Percentiles rank a stretch among this genome's conserved stretches.
phyloP scores from a whole-genome alignment of 2,113 vertebrate species.

The Eretmochelys imbricata region DNA sequence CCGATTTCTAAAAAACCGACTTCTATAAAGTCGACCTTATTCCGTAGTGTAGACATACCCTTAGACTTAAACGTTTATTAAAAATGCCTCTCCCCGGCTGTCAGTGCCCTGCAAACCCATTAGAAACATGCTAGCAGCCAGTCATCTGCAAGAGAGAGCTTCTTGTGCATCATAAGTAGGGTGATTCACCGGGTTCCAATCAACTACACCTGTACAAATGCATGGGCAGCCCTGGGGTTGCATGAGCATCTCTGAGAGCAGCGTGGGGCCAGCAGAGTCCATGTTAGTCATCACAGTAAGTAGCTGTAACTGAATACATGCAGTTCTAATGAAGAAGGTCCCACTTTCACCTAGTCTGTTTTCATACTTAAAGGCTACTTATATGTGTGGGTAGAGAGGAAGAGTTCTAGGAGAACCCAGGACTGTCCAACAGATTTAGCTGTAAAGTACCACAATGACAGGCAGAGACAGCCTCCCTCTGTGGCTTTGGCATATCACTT shows the following conservation, averaged over 20 bases:
- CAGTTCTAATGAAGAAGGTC: background rate
- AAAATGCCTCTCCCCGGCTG: background rate
- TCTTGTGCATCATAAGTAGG: background rate
- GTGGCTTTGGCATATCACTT: background rate
- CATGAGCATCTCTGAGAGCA: too few relatives aligned
- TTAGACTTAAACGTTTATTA: background rate
- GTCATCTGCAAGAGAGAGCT: background rate
- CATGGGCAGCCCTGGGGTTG: background rate
- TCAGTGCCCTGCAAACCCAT: background rate
- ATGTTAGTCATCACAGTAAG: background rate
- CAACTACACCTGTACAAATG: background rate
- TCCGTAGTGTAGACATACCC: too few relatives aligned
- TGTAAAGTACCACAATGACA: background rate
- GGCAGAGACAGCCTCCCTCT: background rate
- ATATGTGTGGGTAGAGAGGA: background rate
- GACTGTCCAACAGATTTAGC: background rate
- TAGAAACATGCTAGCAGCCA: background rate
- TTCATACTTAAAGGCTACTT: background rate
- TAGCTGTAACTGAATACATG: background rate
- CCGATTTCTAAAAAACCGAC: too few relatives aligned
- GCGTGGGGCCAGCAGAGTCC: background rate
- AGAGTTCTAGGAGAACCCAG: background rate
- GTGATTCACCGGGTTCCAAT: background rate
- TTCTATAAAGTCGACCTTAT: too few relatives aligned
- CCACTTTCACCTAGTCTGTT: background rate